A percentile compares a stretch with the other conserved stretches of the same genome.
These are phyloP conservation scores for Lamellibrachia satsuma DNA, from an alignment of 2,888 invertebrate genomes.

Conservation along the genomic window DNA sequence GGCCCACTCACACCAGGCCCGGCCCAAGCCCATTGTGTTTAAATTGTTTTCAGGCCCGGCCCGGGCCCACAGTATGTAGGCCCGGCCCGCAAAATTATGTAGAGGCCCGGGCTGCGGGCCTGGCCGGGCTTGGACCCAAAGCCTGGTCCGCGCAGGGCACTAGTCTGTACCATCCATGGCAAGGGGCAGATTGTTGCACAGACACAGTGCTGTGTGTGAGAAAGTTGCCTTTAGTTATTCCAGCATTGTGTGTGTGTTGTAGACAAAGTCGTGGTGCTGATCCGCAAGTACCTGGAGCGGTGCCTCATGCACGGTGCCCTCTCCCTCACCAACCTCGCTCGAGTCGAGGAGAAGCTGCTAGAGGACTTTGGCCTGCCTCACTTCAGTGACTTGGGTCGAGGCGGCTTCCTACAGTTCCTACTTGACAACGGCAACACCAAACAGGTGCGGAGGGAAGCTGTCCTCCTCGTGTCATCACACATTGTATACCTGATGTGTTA, in stretches of 20 bases:
- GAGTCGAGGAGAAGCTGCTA: conserved; percentile 57
- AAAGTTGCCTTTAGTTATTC: background rate
- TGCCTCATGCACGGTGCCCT: conserved; percentile 53
- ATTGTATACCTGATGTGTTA: too few relatives aligned
- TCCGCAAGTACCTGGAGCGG: conserved; percentile 54
- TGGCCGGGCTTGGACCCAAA: too few relatives aligned
- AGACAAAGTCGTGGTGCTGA: conserved; percentile 47
- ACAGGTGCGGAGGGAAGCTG: conserved; percentile 24
- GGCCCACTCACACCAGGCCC: too few relatives aligned
- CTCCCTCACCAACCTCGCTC: conserved; percentile 49
- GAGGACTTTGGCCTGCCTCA: conserved; percentile 52
- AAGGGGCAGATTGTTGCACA: too few relatives aligned
- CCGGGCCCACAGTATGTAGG: too few relatives aligned
- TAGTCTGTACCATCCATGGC: too few relatives aligned
- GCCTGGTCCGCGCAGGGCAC: too few relatives aligned
- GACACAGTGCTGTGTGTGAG: background rate
- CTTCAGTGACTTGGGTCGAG: conserved; percentile 54
- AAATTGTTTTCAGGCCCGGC: too few relatives aligned
- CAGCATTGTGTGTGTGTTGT: conserved; percentile 26
- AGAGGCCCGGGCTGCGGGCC: too few relatives aligned
- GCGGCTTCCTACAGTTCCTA: conserved; percentile 56
- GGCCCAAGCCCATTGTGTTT: too few relatives aligned
- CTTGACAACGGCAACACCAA: conserved; percentile 25
- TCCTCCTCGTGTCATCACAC: too few relatives aligned
- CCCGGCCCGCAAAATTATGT: too few relatives aligned